Evolutionary conservation across 2,888 invertebrate species (phyloP).

Genomic region (Andrena hattorfiana): DNA sequence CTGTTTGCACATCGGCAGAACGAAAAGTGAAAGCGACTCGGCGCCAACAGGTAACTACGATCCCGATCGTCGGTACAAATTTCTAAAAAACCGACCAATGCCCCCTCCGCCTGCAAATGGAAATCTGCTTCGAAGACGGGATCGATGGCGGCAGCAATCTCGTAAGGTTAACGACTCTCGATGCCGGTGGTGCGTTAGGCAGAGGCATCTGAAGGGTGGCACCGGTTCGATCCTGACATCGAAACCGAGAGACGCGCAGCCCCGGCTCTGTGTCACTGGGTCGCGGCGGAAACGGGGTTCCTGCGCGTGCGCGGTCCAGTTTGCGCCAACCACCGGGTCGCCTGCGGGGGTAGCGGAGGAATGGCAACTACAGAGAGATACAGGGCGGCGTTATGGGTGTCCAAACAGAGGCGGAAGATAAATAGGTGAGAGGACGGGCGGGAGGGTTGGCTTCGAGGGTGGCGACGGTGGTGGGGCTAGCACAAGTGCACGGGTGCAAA

Average conservation of each 20-base stretch:
- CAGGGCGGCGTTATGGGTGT: conserved; percentile 41
- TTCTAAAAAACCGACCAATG: background rate
- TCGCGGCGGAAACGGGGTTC: conserved; percentile 36
- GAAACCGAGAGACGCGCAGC: conserved; percentile 8
- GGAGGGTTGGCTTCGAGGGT: background rate
- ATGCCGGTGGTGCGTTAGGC: conserved; percentile 8
- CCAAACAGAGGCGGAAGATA: conserved; percentile 39
- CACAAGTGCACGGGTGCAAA: background rate
- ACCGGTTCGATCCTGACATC: conserved; percentile 39
- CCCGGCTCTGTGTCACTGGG: conserved; percentile 50
- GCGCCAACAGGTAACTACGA: too few relatives aligned
- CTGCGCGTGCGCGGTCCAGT: conserved; percentile 48
- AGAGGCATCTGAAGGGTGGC: background rate
- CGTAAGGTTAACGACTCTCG: conserved; percentile 47
- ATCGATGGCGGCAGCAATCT: conserved; percentile 20
- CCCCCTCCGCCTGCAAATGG: background rate
- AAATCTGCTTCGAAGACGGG: background rate
- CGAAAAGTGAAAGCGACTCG: too few relatives aligned
- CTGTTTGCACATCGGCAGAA: too few relatives aligned
- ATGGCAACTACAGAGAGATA: conserved; percentile 26
- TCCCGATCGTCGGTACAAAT: too few relatives aligned
- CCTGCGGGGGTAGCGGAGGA: conserved; percentile 24
- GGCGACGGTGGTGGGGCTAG: background rate
- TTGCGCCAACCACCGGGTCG: conserved; percentile 30
- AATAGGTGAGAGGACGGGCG: conserved; percentile 27